Evolutionary conservation across 1,140 invertebrate genomes (phyloP), one percentile per base, ranked within the genome.

Genomic region (Aporrectodea caliginosa): DNA sequence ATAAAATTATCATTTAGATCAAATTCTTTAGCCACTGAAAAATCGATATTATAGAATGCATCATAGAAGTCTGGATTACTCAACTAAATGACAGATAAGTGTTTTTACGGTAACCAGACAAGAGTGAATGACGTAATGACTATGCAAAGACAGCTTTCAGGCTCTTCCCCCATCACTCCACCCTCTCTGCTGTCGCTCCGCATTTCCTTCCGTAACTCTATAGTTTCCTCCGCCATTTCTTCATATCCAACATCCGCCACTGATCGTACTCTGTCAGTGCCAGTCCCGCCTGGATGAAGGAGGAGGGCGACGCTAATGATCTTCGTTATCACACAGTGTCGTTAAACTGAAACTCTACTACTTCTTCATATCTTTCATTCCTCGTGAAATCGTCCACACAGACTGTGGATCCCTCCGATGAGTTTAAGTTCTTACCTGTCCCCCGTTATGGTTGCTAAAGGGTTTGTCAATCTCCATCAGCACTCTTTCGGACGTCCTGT

Each of bases 391-490:
- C 43, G 22, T 58, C 6, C 43, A 58, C 22, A 58, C 43, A 58
- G 6, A 6, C 6, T 58, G 43, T 58, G 43, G 6, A 58, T 58
- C 6, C 6, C 43, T 58, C 6, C 43, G 6, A 58, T 58, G 43
- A 58, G 6, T 22, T 58, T 22, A 72, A 16, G 32, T 30, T 71
- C 82, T 79, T 79, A 88, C 87, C 85, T 87, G 85, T 32, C 87
- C 87, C 16, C 86, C 86, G 79, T 88, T 88, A 78, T 88, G 87
- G 72, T 87, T 87, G 73, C 83, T 82, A 70, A 81, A 86, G 2
- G 87, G 86, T 77, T 88, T 78, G 12, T 81, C 27, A 30, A 88
- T 81, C 78, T 86, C 84, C 30, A 88, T 33, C 0, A 88, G 27
- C 33, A 84, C 74, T 72, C 83, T 80, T 73, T 86, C 85, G 1